phyloP scores from a whole-genome alignment of 2,888 invertebrate genomes.

The Pheosia tremula region DNA sequence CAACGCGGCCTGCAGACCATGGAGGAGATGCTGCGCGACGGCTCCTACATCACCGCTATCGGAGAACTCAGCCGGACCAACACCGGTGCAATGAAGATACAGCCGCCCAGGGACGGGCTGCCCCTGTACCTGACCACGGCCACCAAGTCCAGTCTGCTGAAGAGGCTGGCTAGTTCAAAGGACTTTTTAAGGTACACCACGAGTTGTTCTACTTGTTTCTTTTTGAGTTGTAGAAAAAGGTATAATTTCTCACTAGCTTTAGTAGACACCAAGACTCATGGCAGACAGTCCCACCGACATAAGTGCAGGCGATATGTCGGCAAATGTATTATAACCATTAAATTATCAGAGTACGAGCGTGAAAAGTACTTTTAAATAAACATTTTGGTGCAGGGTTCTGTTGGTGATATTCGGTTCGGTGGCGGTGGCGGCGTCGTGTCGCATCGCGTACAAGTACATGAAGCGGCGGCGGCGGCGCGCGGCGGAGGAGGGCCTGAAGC shows the following conservation, averaged over 20 bases:
- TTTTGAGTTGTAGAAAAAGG: too few species aligned
- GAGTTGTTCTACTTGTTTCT: too few species aligned
- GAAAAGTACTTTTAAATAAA: too few species aligned
- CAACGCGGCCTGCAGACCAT: conserved; percentile 94
- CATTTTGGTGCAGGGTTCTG: conserved; percentile 72
- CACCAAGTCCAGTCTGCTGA: conserved; percentile 89
- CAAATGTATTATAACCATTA: too few species aligned
- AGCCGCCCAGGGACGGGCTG: conserved; percentile 88
- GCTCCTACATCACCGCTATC: conserved; percentile 91
- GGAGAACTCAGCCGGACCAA: conserved; percentile 89
- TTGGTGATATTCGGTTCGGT: conserved; percentile 83
- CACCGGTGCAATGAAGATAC: conserved; percentile 87
- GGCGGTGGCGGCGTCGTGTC: conserved; percentile 78
- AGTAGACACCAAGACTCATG: too few species aligned
- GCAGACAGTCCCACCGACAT: too few species aligned
- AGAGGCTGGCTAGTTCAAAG: conserved; percentile 88
- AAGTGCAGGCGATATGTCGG: too few species aligned
- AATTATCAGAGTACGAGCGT: too few species aligned
- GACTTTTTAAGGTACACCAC: conserved; percentile 86
- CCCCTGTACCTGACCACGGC: conserved; percentile 92
- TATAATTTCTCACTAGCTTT: too few species aligned
- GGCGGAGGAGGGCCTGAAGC: conserved; percentile 84
- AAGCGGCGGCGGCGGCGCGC: conserved; percentile 77
- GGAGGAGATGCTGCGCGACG: conserved; percentile 93
- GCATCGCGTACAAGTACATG: conserved; percentile 81